phyloP scores from a whole-genome alignment of 2,888 invertebrate species.

The Spodoptera exigua region DNA sequence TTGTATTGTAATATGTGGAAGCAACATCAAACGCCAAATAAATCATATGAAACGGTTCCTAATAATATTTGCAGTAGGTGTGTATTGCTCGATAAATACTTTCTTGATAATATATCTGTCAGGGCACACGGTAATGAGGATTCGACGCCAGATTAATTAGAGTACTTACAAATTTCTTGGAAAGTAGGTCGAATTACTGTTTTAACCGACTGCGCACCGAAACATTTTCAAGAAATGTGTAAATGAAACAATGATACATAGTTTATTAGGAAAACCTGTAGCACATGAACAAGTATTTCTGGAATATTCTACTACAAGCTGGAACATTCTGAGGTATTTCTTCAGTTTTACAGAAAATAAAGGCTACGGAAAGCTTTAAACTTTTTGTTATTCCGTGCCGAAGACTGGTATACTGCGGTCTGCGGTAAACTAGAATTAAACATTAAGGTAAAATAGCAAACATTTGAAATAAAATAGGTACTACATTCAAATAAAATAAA shows the following conservation, averaged over 20 bases:
- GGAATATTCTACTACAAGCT: conserved; percentile 31
- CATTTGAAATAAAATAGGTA: no score
- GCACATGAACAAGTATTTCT: conserved; percentile 32
- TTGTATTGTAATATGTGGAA: conserved; percentile 50
- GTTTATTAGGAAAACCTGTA: conserved; percentile 16
- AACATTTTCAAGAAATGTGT: conserved; percentile 22
- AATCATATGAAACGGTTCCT: conserved; percentile 61
- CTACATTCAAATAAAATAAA: no score
- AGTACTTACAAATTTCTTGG: conserved; percentile 58
- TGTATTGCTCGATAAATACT: conserved; percentile 64
- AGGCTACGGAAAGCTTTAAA: conserved; percentile 33
- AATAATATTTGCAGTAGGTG: conserved; percentile 44
- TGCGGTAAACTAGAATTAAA: conserved; percentile 46
- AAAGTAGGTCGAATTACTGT: conserved; percentile 53
- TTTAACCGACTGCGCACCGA: conserved; percentile 22
- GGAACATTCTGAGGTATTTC: conserved; percentile 23
- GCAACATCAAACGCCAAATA: conserved; percentile 68
- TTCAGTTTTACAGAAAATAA: conserved; percentile 26
- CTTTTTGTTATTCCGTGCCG: conserved; percentile 46
- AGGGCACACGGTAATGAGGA: conserved; percentile 71
- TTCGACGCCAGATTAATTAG: conserved; percentile 70
- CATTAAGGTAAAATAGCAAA: conserved; percentile 34
- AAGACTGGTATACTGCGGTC: conserved; percentile 40
- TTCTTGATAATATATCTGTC: conserved; percentile 75
- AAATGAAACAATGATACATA: conserved; percentile 35